Evolutionary conservation across 2,797 vertebrate genomes (phyloP).

Genomic region (Etheostoma perlongum): DNA sequence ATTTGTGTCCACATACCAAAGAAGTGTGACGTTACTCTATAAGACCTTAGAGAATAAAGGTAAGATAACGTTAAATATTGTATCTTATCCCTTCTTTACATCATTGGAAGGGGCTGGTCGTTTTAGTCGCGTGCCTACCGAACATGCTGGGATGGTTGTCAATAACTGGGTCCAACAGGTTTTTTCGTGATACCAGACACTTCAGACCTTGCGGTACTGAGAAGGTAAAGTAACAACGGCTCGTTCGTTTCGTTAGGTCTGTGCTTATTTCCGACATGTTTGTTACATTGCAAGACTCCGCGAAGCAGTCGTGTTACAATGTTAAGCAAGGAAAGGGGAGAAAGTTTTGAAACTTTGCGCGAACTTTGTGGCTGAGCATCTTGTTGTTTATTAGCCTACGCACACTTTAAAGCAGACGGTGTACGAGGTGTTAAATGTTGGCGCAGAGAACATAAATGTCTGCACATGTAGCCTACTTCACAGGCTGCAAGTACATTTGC

Average conservation of each 20-base stretch:
- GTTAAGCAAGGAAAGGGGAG: not conserved
- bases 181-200: not conserved
- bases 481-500: not conserved
- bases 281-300: not conserved
- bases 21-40: not conserved
- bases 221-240: not conserved
- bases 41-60: conserved; percentile 22
- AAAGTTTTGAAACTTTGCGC: conserved; percentile 64
- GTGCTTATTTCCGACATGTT: conserved; percentile 16
- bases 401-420: not conserved
- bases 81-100: not conserved
- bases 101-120: not conserved
- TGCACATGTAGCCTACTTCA: rapidly evolving
- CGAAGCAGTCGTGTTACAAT: not conserved
- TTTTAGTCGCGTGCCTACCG: conserved; percentile 2
- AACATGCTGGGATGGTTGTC: conserved; percentile 65
- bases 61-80: conserved; percentile 35
- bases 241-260: rapidly evolving
- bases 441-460: not conserved
- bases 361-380: conserved; percentile 34
- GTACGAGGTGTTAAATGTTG: rapidly evolving
- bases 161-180: conserved; percentile 31
- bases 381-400: not conserved
- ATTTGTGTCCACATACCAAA: not conserved
- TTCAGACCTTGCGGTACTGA: not conserved